Evolutionary conservation across 2,888 invertebrate genomes (phyloP).

Genomic region (Lucinisca nassula): DNA sequence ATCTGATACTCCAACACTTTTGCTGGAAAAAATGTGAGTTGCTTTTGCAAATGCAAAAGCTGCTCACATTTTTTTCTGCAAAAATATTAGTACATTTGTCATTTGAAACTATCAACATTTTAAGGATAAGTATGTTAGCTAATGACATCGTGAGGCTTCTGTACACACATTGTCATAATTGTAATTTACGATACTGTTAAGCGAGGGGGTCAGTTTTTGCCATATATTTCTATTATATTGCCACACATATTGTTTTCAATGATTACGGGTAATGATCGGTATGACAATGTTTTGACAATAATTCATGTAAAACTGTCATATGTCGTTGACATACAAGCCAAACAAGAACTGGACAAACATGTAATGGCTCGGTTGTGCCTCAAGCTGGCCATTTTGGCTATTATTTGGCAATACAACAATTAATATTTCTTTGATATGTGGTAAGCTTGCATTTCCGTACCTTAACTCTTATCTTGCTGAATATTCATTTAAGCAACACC

Average conservation of each 20-base stretch:
- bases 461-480: too few species aligned
- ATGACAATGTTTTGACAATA: neutral
- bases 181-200: neutral
- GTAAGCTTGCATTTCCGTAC: neutral
- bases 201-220: neutral
- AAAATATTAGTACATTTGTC: too few species aligned
- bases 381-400: neutral
- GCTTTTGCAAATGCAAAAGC: too few species aligned
- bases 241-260: slow-evolving; percentile 3
- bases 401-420: neutral
- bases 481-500: too few species aligned
- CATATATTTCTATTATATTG: neutral
- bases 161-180: neutral
- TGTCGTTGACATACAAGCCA: neutral
- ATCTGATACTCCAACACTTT: too few species aligned
- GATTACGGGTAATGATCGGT: neutral
- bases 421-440: neutral
- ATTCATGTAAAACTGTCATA: neutral
- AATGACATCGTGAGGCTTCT: too few species aligned
- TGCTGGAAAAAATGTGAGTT: too few species aligned
- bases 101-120: too few species aligned
- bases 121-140: too few species aligned
- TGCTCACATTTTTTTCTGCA: too few species aligned
- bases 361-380: neutral
- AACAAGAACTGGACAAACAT: neutral